Evolutionary conservation across 1,140 invertebrate species (phyloP).

Genomic region (Heterodera schachtii): DNA sequence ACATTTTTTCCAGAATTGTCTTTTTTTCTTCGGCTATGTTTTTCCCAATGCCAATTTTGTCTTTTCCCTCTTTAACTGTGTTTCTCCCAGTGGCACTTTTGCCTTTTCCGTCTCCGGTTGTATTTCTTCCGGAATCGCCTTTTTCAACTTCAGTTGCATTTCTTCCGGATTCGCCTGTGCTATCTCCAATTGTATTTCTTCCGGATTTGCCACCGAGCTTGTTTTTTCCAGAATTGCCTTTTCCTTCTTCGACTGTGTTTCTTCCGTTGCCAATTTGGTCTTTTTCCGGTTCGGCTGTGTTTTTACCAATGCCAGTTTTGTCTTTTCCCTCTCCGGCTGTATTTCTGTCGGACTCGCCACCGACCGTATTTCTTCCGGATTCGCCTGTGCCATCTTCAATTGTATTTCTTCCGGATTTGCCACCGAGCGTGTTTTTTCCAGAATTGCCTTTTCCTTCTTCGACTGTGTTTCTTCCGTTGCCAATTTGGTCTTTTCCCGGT

Average conservation of each 20-base stretch:
- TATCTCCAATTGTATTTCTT: background rate
- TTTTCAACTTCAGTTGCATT: background rate
- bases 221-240: background rate
- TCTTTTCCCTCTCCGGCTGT: background rate
- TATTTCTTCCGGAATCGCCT: background rate
- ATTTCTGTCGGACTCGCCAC: background rate
- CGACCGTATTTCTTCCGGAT: background rate
- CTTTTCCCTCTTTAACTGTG: background rate
- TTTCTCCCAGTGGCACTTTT: background rate
- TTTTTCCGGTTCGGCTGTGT: too few species aligned
- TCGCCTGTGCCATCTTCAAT: background rate
- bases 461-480: background rate
- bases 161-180: background rate
- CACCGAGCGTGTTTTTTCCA: background rate
- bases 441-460: background rate
- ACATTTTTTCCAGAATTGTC: too few species aligned
- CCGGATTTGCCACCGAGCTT: conserved; percentile 3
- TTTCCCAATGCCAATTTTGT: background rate
- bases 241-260: too few species aligned
- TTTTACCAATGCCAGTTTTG: background rate
- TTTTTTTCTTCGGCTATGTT: background rate
- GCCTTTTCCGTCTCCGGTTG: background rate
- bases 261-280: too few species aligned
- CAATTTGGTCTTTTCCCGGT: background rate
- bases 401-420: background rate